Evolutionary conservation across 2,797 vertebrate genomes (phyloP).

Genomic region (Lates japonicus): DNA sequence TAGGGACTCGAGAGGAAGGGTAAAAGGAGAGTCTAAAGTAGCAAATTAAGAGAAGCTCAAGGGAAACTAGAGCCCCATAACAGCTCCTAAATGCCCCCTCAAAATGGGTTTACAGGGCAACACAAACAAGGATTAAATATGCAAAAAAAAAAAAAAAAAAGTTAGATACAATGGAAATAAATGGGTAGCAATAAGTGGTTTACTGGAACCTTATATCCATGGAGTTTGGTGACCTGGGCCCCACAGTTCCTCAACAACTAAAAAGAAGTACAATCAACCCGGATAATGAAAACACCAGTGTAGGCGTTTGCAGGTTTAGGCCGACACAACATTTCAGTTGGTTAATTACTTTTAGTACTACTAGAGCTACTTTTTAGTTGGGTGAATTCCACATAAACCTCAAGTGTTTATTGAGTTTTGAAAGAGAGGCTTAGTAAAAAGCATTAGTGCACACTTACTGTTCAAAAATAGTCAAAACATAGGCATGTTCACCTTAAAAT

Average conservation of each 20-base stretch:
- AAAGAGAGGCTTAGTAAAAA: no score
- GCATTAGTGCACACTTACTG: no score
- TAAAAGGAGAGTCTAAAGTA: conserved; percentile 67
- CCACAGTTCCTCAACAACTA: neutral
- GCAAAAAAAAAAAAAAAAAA: neutral
- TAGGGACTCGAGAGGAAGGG: conserved; percentile 61
- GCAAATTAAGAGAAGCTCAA: conserved; percentile 62
- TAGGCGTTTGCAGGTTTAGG: no score
- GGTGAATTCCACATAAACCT: no score
- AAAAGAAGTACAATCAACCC: neutral
- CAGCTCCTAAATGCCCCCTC: conserved; percentile 39
- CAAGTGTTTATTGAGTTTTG: no score
- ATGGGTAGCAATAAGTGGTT: neutral
- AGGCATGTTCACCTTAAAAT: no score
- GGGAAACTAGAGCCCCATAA: conserved; percentile 53
- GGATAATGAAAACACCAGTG: neutral
- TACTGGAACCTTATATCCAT: neutral
- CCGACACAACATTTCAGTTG: no score
- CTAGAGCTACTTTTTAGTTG: no score
- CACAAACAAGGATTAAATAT: conserved; percentile 29
- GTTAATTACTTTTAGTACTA: no score
- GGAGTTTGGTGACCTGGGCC: neutral
- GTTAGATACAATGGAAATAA: neutral
- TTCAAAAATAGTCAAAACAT: no score
- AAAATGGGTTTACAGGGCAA: conserved; percentile 68